Base-by-base conservation (phyloP, 2,888 invertebrate genomes). In the Epiblema foenella region DNA sequence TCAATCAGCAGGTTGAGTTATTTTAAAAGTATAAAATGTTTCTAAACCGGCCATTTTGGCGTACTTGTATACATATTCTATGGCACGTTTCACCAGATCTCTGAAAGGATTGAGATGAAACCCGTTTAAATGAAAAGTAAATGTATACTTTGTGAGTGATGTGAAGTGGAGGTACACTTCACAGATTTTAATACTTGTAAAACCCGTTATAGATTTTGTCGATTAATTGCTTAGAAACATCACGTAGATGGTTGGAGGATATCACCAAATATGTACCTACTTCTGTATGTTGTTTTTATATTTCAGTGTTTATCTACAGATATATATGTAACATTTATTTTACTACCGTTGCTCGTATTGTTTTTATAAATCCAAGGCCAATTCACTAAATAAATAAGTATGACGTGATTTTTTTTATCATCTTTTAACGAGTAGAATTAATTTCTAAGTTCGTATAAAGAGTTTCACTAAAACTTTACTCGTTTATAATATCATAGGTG, bases 1-100 rank as follows among this genome's bases (percentile, higher is more conserved):
- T 54, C 69, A 70, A 70, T 70, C 70, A 70, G 49, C 29, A 52
- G 51, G 52, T 20, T 15, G 52, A 51, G 58, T 39, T 64, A 64
- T 64, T 69, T 69, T 57, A 42, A 59, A 60, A 54, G n/a, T 20
- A 54, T 17, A 20, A 49, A 59, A 70, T 24, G 37, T 10, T 29
- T 56, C 20, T 12, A 46, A 51, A 54, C 42, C 46, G 10, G 18
- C 18, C 18, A 20, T 46, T 60, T 9, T n/a, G 17, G 46, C 42
- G n/a, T 42, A 17, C 58, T 10, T 15, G 39, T 20, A 51, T 51
- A 65, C 58, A 59, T 70, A 65, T 65, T 70, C 59, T 59, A 54
- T 52, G 59, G 42, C 59, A 70, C 70, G 65, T 52, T 42, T 39
- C 24, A 12, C 20, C 29, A 46, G 59, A 65, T 42, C 65, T 20